Evolutionary conservation across 2,113 vertebrate species (phyloP), one percentile per base, ranked within the genome.

Genomic region (Mystacornis crossleyi): DNA sequence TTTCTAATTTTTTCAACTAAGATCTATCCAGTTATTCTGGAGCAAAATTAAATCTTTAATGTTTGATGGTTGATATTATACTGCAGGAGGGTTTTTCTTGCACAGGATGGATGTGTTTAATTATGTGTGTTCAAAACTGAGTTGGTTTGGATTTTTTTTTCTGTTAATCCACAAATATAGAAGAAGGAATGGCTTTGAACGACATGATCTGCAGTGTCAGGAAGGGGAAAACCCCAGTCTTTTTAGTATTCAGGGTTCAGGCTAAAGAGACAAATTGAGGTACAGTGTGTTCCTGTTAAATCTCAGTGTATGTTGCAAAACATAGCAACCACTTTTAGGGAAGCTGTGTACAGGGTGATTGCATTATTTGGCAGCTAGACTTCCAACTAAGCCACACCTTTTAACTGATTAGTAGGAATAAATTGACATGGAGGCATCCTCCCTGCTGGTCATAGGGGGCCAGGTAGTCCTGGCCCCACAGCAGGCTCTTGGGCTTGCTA

Each of bases 401-500:
- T 79, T 57, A 55, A 40, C 9, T 17, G 13, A 24, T 29, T 5
- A n/a, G 25, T 62, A 36, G 28, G 28, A 45, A 6, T 21, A n/a
- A 45, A 29, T 14, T 6, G 38, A 10, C 8, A 8, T 9, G 4
- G 10, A 54, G 16, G 9, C 13, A 6, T 43, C 7, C 15, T 79
- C 19, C 19, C 19, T 72, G 48, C 18, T 70, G 50, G 6, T n/a
- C 18, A 3, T 3, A 6, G 4, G 14, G 23, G 12, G 7, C 2
- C 15, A 2, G 40, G 33, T 33, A 33, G 24, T 14, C 31, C 31
- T 0, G 6, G 10, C 36, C 9, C n/a, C 17, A 10, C 48, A 38
- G 10, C 18, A 23, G 38, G 47, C 12, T 31, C n/a, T 40, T 28
- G 42, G 34, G 20, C 31, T 60, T 0, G 0, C 28, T 24, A 1